Conservation (phyloP, 1,140 invertebrate genomes). For the Colletes gigas region DNA sequence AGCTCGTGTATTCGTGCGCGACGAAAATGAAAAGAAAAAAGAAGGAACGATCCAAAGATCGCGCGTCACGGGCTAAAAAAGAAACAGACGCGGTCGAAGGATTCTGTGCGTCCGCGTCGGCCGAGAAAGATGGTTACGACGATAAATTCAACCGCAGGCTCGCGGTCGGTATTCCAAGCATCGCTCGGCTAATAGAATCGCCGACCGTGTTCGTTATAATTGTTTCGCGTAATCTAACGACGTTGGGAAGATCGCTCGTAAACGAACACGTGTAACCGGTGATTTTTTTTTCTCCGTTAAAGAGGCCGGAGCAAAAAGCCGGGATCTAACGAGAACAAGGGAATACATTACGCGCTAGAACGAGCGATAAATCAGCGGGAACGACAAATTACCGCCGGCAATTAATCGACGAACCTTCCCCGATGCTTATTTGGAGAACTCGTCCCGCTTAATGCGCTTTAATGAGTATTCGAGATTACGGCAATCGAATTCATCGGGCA, state of each 20-base stretch:
- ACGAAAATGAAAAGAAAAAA: too few relatives aligned
- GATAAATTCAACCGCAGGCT: neutral
- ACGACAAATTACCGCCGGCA: conserved; percentile 57
- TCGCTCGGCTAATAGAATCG: neutral
- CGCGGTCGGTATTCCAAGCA: neutral
- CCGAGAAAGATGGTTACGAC: neutral
- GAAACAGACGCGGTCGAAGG: neutral
- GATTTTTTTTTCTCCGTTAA: neutral
- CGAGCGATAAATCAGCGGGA: conserved; percentile 28
- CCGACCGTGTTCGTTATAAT: conserved; percentile 4
- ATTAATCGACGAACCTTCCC: conserved; percentile 47
- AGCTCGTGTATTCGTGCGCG: too few relatives aligned
- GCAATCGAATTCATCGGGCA: conserved; percentile 50
- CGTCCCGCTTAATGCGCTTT: conserved; percentile 46
- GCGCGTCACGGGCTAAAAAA: neutral
- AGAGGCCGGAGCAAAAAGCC: neutral
- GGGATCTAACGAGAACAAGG: neutral
- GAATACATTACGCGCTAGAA: conserved; percentile 30
- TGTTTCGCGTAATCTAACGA: neutral
- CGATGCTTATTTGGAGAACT: conserved; percentile 54
- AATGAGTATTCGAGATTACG: conserved; percentile 53
- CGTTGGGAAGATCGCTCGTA: neutral
- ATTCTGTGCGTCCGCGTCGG: neutral
- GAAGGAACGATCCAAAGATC: too few relatives aligned
- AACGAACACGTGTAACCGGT: conserved; percentile 5